These are phyloP conservation scores for Drosophila bocqueti DNA, from an alignment of 1,140 invertebrate genomes.

Conservation along the genomic window DNA sequence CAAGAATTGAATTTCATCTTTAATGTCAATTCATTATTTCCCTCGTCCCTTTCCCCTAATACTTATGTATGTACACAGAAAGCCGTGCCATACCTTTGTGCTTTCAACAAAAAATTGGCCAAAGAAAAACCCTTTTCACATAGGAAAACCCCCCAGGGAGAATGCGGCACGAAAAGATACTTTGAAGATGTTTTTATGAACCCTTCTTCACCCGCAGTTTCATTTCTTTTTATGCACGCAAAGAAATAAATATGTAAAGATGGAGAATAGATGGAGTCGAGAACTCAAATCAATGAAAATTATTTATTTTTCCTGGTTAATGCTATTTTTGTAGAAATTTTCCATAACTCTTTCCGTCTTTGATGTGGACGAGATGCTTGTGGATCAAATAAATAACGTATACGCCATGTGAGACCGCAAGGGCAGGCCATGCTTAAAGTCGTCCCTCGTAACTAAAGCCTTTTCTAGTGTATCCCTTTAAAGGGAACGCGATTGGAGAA, in stretches of 20 bases:
- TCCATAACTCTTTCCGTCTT: conserved; percentile 14
- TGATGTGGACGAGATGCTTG: conserved; percentile 23
- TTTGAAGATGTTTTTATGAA: conserved; percentile 39
- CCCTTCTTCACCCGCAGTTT: conserved; percentile 1
- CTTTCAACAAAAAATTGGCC: conserved; percentile 1
- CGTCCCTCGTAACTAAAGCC: not conserved
- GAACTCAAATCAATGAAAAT: conserved; percentile 29
- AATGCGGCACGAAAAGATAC: conserved; percentile 21
- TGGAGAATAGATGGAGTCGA: not conserved
- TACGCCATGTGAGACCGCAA: conserved; percentile 21
- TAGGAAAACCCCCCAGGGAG: conserved; percentile 14
- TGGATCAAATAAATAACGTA: conserved; percentile 13
- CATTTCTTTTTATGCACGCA: conserved; percentile 14
- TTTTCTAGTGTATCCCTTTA: conserved; percentile 16
- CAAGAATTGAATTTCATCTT: not conserved
- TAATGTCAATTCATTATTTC: conserved; percentile 20
- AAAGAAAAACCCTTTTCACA: conserved; percentile 18
- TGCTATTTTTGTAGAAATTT: conserved; percentile 9
- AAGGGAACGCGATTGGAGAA: not conserved
- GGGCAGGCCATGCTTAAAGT: conserved; percentile 7
- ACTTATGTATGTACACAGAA: not conserved
- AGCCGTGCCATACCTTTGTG: not conserved
- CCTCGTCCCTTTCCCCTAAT: not conserved
- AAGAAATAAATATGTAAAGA: conserved; percentile 8
- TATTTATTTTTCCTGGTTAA: not conserved